phyloP scores from a whole-genome alignment of 2,888 invertebrate genomes.

The Pyrrhosoma nymphula region DNA sequence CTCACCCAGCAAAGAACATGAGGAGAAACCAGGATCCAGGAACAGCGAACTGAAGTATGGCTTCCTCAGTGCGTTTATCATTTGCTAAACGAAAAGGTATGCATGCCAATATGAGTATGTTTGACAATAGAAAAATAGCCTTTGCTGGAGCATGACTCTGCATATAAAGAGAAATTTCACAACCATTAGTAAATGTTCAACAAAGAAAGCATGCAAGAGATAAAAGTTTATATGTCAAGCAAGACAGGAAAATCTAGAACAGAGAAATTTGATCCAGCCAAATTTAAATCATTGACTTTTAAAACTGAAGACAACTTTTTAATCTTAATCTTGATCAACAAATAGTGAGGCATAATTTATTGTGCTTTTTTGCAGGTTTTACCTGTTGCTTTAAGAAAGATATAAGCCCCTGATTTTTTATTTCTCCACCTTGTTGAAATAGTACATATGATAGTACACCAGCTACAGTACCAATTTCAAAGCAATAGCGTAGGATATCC shows the following conservation, averaged over 20 bases:
- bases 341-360: no score
- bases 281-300: no score
- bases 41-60: slow-evolving; percentile 93
- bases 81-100: slow-evolving; percentile 91
- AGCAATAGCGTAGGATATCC: slow-evolving; percentile 83
- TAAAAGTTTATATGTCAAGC: no score
- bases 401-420: slow-evolving; percentile 94
- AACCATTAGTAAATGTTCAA: neutral
- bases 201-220: no score
- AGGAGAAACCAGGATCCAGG: slow-evolving; percentile 98
- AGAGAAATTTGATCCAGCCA: no score
- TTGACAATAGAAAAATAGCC: slow-evolving; percentile 94
- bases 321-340: neutral
- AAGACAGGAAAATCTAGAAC: no score
- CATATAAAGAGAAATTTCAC: slow-evolving; percentile 72
- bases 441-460: slow-evolving; percentile 94
- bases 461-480: slow-evolving; percentile 91
- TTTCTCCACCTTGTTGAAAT: slow-evolving; percentile 95
- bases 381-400: slow-evolving; percentile 96
- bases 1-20: slow-evolving; percentile 99
- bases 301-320: neutral
- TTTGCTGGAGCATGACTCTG: slow-evolving; percentile 97
- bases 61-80: slow-evolving; percentile 91
- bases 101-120: slow-evolving; percentile 92
- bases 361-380: slow-evolving; percentile 73